Evolutionary conservation across 2,888 invertebrate species (phyloP), one percentile per base, ranked within the genome.

Genomic region (Fissipunctia ypsillon): DNA sequence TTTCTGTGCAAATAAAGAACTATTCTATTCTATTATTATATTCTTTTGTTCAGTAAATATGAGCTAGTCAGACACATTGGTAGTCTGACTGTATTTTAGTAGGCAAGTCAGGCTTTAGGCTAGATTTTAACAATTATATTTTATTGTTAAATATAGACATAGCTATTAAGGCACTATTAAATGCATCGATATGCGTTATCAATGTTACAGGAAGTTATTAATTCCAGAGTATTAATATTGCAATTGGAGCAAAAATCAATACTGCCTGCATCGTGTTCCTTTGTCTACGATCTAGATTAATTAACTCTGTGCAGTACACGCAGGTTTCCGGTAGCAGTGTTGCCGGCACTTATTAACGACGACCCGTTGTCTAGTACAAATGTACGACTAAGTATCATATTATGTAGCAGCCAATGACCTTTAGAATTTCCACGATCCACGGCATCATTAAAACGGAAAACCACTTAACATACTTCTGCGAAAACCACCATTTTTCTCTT

Each of bases 231-330:
- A 64, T 52, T 54, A 56, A 59, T 72, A 83, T 22, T 25, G 59
- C 56, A 57, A 61, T 25, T 57, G n/a, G 16, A 12, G 38, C 78
- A 77, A 68, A 80, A 68, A 73, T 61, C 35, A 35, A 9, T 50
- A 59, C 45, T 64, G 52, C 31, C 48, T 79, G 25, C 41, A 63
- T 35, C 64, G 43, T 61, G 57, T 22, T 56, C 28, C 64, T 63
- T 75, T 73, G 84, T 81, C 56, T 80, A 9, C 10, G 48, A 63
- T 67, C 84, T 69, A 75, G 66, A 81, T 84, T 76, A 76, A 81
- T 84, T 84, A 59, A 73, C 38, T 52, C 52, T 60, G 14, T 59
- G 16, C 28, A 63, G n/a, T 50, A 63, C 22, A 38, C 31, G 19
- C 41, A 31, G 25, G 65, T 54, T 81, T 84, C 82, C 81, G 70